A percentile compares a stretch with the other conserved stretches of the same genome.
Conservation (phyloP, 2,797 vertebrate species). For the Otus scops region DNA sequence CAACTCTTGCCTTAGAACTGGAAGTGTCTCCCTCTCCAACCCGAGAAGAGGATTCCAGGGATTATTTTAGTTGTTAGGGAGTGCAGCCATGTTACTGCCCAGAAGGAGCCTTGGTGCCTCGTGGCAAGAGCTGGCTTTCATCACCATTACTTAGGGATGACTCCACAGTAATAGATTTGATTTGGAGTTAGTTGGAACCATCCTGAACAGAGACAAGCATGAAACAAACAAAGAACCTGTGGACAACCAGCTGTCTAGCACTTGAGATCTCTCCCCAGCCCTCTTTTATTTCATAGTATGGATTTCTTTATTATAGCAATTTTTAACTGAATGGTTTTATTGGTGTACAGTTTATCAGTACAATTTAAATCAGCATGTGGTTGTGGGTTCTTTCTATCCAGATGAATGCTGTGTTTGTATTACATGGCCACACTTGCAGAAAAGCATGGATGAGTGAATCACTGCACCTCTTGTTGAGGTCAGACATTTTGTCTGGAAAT, state of each 20-base stretch:
- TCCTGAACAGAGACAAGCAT: neutral
- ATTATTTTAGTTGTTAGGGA: neutral
- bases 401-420: neutral
- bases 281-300: neutral
- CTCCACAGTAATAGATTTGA: neutral
- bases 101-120: neutral
- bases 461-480: neutral
- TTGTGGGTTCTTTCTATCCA: neutral
- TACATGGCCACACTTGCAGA: neutral
- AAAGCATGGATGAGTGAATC: neutral
- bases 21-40: neutral
- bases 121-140: neutral
- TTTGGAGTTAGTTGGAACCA: neutral
- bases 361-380: neutral
- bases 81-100: accelerated
- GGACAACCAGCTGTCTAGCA: neutral
- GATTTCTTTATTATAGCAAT: neutral
- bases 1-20: accelerated
- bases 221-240: neutral
- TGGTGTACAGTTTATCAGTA: neutral
- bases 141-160: neutral
- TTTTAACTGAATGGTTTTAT: neutral
- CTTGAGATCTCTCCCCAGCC: neutral
- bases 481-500: slow-evolving; percentile 14
- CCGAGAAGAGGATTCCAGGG: neutral